Base-by-base conservation (phyloP, 2,113 vertebrate species). In the Brachionichthys hirsutus region DNA sequence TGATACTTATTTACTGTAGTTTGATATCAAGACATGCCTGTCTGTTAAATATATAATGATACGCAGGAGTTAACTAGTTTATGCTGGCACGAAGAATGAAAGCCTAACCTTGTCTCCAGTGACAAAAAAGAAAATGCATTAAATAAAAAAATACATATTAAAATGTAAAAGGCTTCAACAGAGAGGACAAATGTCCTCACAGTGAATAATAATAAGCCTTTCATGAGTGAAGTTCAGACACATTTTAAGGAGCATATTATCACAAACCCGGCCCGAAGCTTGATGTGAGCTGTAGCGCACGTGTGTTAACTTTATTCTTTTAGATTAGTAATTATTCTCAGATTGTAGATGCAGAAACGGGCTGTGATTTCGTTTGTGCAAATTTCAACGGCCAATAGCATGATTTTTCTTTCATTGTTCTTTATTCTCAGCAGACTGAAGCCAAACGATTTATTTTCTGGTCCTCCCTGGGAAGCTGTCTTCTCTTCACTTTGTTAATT, bases 331-430 rank as follows among this genome's bases (percentile, higher is more conserved):
- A 6, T 30, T 30, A 30, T 52, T 47, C 2, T 56, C 49, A 34
- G 19, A 46, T 38, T 2, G 13, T 63, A 14, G 18, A 42, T 71
- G 56, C 60, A 19, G 40, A 67, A 64, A 14, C 13, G 45, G 10
- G 13, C 49, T 63, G 41, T 51, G 18, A 55, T 12, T 9, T 68
- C 61, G 14, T 17, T 59, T 49, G 38, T 78, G 80, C 87, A 87
- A 79, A 82, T 60, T 47, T 45, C 45, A 6, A 22, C 55, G 24
- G 50, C 60, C 68, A 54, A 43, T 54, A 22, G 17, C 40, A 4
- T 71, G 16, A 36, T 77, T 78, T n/a, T 62, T 57, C 62, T 75
- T 62, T 75, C 17, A 61, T 67, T 70, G 40, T 54, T 71, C 19
- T 51, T 20, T 47, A 22, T 55, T 68, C 52, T 61, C 46, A 48